Evolutionary conservation across 1,140 invertebrate genomes (phyloP), one percentile per base, ranked within the genome.

Genomic region (Cherax destructor): DNA sequence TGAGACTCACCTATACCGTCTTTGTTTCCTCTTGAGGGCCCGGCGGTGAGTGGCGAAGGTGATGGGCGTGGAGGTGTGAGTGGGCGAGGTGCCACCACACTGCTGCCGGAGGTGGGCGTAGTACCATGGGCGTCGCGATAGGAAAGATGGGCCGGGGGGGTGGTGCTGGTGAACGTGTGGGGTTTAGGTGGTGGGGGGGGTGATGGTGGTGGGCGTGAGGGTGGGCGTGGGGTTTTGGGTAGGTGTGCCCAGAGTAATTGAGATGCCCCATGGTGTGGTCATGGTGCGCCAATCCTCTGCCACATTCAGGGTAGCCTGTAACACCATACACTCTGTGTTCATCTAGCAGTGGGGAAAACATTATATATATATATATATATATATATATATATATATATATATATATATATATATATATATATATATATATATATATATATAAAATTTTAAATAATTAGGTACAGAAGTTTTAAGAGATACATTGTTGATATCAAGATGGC

Each of bases 221-320:
- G n/a, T 74, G 79, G 21, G 65, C 49, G 30, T 89, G 88, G 88
- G 88, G n/a, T n/a, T 47, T 65, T 81, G 81, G 21, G 85, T 47
- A 56, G 88, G 88, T 9, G 88, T 59, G 13, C 88, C 88, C 16
- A 90, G 74, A 24, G 88, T 90, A 16, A 90, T 90, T 79, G 88
- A 90, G 80, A 90, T 90, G 16, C 88, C 88, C 9, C 81, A 77
- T 24, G 88, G 88, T n/a, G 88, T 90, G 81, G 88, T 90, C 88
- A 90, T 90, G 72, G 88, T 90, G 74, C 81, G 50, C 41, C 69
- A 90, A 41, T 21, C 88, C 81, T n/a, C n/a, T n/a, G 52, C 81
- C 50, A 65, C 88, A 90, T 47, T 90, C 83, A 11, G 88, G 81
- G 74, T 90, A 90, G 3, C 83, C 88, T 90, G 88, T 0, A 5